A percentile compares a stretch with the other conserved stretches of the same genome.
These are phyloP conservation scores for Siniperca scherzeri DNA, from an alignment of 2,797 vertebrate species.

Conservation along the genomic window DNA sequence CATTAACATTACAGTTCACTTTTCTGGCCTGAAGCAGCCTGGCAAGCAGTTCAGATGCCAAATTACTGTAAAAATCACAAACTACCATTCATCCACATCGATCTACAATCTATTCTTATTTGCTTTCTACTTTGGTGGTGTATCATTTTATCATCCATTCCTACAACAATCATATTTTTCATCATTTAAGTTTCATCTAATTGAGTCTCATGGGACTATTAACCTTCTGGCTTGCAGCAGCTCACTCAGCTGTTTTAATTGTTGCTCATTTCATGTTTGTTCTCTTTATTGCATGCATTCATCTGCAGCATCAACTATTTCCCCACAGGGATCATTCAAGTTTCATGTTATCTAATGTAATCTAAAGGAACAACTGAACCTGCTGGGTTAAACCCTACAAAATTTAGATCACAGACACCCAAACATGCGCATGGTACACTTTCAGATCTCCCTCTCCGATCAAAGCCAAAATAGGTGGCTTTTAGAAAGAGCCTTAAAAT, in stretches of 20 bases:
- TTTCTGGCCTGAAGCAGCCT: not conserved
- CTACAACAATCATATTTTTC: not conserved
- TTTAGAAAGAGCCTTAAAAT: constrained; percentile 3
- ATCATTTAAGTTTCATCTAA: constrained; percentile 2
- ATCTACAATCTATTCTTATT: not conserved
- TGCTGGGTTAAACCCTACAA: not conserved
- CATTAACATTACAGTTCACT: not conserved
- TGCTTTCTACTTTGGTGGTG: not conserved
- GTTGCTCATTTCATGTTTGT: constrained; percentile 16
- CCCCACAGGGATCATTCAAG: not conserved
- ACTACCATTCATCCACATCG: not conserved
- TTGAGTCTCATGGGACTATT: not conserved
- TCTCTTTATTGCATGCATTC: not conserved
- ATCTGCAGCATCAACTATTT: not conserved
- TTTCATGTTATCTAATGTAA: not conserved
- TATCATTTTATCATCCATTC: not conserved
- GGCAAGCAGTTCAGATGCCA: not conserved
- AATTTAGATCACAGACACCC: not conserved
- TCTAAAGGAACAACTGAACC: constrained; percentile 1
- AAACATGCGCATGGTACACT: not conserved
- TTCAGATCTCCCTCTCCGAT: not conserved
- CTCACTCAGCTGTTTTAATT: not conserved
- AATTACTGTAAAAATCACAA: not conserved
- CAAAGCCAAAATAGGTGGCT: not conserved
- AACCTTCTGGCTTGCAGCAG: not conserved